phyloP scores from a whole-genome alignment of 2,113 vertebrate species.

The Scolopax mira region DNA sequence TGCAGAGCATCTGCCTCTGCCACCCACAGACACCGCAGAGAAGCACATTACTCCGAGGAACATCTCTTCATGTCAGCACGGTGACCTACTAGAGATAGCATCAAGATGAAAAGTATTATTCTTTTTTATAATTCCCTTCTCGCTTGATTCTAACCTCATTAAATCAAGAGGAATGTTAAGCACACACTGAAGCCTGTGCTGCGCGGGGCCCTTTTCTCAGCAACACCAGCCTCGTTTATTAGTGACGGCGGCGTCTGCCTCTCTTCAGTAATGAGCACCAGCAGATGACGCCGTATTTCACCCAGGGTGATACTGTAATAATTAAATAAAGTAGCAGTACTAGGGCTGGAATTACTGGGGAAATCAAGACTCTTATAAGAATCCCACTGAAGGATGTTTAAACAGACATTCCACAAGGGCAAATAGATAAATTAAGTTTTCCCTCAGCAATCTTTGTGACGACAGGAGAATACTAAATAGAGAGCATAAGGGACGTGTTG shows the following conservation, averaged over 20 bases:
- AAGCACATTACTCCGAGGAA: background rate
- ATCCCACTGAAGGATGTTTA: background rate
- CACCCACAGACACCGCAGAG: background rate
- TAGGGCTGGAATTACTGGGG: background rate
- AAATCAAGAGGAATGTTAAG: background rate
- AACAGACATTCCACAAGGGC: slow-evolving; percentile 27
- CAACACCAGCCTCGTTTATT: background rate
- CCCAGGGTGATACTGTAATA: background rate
- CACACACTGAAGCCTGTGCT: background rate
- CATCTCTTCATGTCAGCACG: rapidly evolving
- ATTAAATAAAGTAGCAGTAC: background rate
- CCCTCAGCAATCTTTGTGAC: background rate
- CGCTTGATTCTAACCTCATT: background rate
- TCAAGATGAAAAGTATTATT: background rate
- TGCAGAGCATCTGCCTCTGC: background rate
- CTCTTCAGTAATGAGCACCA: background rate
- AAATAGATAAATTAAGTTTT: slow-evolving; percentile 20
- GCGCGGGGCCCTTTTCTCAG: background rate
- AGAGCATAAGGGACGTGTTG: background rate
- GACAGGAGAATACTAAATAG: background rate
- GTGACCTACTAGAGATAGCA: background rate
- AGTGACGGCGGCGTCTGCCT: background rate
- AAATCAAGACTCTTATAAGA: background rate
- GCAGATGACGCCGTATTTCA: background rate
- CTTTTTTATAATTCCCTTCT: background rate